Percentiles rank a stretch among this genome's conserved stretches.
Evolutionary conservation across 2,888 invertebrate genomes (phyloP).

Genomic region (Elgonia sp.): DNA sequence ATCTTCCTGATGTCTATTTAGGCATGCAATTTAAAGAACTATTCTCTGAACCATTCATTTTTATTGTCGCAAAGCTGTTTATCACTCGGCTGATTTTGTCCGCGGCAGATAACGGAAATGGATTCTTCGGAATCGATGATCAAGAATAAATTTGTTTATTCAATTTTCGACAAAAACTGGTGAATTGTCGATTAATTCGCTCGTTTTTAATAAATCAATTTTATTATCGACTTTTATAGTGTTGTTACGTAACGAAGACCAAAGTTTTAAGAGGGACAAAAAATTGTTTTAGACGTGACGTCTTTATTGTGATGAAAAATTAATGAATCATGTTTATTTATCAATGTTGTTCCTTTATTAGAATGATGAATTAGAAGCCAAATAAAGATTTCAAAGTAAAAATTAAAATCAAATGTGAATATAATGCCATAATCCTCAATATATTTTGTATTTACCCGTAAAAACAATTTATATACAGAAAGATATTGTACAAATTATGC

Average conservation of each 20-base stretch:
- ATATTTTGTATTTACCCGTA: too few species aligned
- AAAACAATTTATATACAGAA: not conserved
- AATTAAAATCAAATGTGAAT: too few species aligned
- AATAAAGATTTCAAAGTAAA: too few species aligned
- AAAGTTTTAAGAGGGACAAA: not conserved
- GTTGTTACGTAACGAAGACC: slow-evolving; percentile 9
- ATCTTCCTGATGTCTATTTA: slow-evolving; percentile 17
- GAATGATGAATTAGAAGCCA: too few species aligned
- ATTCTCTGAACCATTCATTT: slow-evolving; percentile 47
- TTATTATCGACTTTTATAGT: slow-evolving; percentile 23
- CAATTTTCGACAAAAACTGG: slow-evolving; percentile 13
- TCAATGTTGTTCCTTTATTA: too few species aligned
- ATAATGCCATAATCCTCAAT: too few species aligned
- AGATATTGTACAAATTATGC: too few species aligned
- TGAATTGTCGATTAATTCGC: not conserved
- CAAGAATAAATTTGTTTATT: slow-evolving; percentile 54
- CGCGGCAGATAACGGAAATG: slow-evolving; percentile 34
- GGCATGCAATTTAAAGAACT: slow-evolving; percentile 42
- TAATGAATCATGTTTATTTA: too few species aligned
- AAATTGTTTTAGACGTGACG: not conserved
- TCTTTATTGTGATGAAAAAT: not conserved
- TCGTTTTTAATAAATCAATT: slow-evolving; percentile 38
- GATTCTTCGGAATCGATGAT: slow-evolving; percentile 39
- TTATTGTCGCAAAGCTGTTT: slow-evolving; percentile 41
- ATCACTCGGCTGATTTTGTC: slow-evolving; percentile 38